Evolutionary conservation across 2,797 vertebrate genomes (phyloP).

Genomic region (Synaphobranchus kaupii): DNA sequence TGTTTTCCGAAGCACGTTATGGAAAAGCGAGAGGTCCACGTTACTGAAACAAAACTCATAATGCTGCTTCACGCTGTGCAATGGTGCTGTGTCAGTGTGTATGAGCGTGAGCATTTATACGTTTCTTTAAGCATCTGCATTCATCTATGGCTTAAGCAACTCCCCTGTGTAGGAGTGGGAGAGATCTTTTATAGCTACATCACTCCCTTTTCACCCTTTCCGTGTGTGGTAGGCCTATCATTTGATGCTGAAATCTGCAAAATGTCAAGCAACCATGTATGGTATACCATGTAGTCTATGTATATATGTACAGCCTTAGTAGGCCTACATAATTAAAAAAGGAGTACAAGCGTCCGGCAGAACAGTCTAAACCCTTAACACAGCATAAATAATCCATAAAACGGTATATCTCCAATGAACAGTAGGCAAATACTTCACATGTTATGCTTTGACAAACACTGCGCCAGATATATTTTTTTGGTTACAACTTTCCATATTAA

Average conservation of each 20-base stretch:
- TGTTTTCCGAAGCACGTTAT: constrained; percentile 5
- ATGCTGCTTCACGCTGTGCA: neutral
- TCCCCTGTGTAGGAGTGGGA: constrained; percentile 23
- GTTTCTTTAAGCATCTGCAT: neutral
- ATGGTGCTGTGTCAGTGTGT: neutral
- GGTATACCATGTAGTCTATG: neutral
- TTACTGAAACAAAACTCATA: neutral
- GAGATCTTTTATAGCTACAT: constrained; percentile 17
- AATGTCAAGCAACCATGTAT: constrained; percentile 21
- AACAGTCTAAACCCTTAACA: constrained; percentile 74
- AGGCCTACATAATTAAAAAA: constrained; percentile 12
- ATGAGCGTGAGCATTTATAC: neutral
- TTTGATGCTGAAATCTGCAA: constrained; percentile 17
- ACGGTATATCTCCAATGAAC: constrained; percentile 77
- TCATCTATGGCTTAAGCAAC: constrained; percentile 32
- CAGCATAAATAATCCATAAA: constrained; percentile 68
- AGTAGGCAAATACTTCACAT: constrained; percentile 83
- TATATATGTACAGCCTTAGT: constrained; percentile 9
- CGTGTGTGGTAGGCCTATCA: neutral
- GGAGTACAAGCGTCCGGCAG: constrained; percentile 62
- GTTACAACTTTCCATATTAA: constrained; percentile 73
- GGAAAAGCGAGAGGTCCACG: constrained; percentile 15
- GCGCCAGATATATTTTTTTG: constrained; percentile 71
- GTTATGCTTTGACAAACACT: constrained; percentile 80
- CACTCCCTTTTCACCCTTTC: neutral